Base-by-base conservation (phyloP, 2,888 invertebrate genomes). In the Drosophila nigritarsus region DNA sequence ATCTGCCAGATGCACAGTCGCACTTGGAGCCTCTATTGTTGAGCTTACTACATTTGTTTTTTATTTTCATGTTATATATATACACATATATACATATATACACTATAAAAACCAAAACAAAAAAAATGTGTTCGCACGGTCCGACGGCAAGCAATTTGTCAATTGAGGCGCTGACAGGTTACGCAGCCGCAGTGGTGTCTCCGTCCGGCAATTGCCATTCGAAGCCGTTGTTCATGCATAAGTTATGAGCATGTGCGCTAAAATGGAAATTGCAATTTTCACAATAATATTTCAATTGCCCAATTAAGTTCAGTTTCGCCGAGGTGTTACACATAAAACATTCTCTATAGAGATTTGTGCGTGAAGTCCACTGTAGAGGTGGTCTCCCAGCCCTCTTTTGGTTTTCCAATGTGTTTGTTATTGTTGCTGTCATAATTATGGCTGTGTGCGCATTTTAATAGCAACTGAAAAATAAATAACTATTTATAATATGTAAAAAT, bases 151-250 rank as follows among this genome's bases (percentile, higher is more conserved):
- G n/a, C 81, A 86, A 90, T 90, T 90, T 86, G 90, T 89, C 85
- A 86, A 88, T 83, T 83, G 63, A 64, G 54, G 65, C 64, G 83
- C 70, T 70, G 89, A 82, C 85, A 87, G 79, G 87, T 87, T 90
- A 90, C 90, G 90, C 85, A 90, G 90, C 70, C 90, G 89, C 90
- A 89, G 62, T 75, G 77, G 69, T 60, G 87, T 65, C 60, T 75
- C 69, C 56, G 20, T 32, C 20, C 50, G 42, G 27, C 63, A 50
- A 51, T 63, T 45, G 71, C 58, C 58, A 63, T 54, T 42, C 73
- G 59, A 73, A 72, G 65, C 40, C 30, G 55, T 20, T 61, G 61
- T 27, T 61, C 82, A 72, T 78, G 78, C 81, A 84, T 87, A 72
- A 82, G 66, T 67, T 65, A 89, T 81, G 66, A 87, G 74, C 75